phyloP scores from a whole-genome alignment of 2,113 vertebrate genomes.

The Campylomormyrus tamandua region DNA sequence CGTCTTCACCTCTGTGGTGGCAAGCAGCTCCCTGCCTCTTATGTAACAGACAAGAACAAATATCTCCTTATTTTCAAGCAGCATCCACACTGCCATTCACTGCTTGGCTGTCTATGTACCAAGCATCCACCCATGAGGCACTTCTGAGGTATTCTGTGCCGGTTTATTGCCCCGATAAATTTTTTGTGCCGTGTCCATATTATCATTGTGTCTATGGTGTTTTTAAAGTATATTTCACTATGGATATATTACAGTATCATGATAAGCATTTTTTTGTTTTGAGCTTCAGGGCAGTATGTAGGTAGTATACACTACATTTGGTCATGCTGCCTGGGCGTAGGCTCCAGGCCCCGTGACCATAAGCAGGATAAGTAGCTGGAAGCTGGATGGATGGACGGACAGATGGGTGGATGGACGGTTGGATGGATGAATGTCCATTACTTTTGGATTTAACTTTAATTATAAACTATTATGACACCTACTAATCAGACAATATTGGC shows the following conservation, averaged over 20 bases:
- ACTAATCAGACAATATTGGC: not conserved
- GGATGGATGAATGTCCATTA: not conserved
- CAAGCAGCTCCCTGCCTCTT: constrained; percentile 36
- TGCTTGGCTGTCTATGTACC: not conserved
- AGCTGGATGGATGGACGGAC: not conserved
- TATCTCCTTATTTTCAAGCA: constrained; percentile 14
- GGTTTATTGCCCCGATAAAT: not conserved
- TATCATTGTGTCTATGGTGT: not conserved
- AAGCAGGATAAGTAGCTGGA: not conserved
- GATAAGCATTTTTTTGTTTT: not conserved
- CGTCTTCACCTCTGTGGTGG: constrained; percentile 44
- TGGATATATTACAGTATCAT: not conserved
- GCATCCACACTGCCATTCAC: not conserved
- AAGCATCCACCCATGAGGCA: not conserved
- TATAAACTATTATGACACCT: not conserved
- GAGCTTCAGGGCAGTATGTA: not conserved
- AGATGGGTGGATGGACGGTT: not conserved
- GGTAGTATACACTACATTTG: not conserved
- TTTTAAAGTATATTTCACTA: not conserved
- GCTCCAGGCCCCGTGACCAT: not conserved
- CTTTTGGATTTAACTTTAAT: not conserved
- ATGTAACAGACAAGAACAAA: constrained; percentile 27
- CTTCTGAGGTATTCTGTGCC: not conserved
- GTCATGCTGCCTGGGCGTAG: not conserved
- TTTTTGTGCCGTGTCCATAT: not conserved